These are phyloP conservation scores for Synergus gifuensis DNA, from an alignment of 2,888 invertebrate genomes.

Conservation along the genomic window DNA sequence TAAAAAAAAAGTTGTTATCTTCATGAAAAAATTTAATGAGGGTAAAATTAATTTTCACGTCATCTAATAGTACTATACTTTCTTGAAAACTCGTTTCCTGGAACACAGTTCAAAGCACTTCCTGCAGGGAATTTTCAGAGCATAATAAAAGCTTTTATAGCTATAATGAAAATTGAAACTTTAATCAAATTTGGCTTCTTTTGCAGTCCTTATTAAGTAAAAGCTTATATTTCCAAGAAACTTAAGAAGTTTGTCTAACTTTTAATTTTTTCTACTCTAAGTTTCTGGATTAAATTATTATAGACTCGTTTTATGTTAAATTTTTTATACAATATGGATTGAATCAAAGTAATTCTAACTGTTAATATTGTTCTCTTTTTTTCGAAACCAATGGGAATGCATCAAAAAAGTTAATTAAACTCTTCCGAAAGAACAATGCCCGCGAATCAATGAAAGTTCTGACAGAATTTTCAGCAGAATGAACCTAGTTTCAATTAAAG, in stretches of 20 bases:
- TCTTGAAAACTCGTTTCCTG: constrained; percentile 9
- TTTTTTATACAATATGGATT: not conserved
- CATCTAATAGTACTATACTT: not conserved
- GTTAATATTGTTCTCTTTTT: not conserved
- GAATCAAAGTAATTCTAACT: not conserved
- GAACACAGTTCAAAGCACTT: not conserved
- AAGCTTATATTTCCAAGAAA: not conserved
- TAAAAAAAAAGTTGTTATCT: constrained; percentile 1
- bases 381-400: constrained; percentile 34
- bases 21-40: not conserved
- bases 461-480: constrained; percentile 53
- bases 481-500: constrained; percentile 10
- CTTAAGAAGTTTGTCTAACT: not conserved
- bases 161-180: constrained; percentile 13
- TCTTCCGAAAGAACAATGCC: constrained; percentile 58
- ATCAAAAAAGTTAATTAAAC: constrained; percentile 57
- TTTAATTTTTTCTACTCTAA: not conserved
- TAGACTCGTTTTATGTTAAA: too few species aligned
- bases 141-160: not conserved
- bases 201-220: constrained; percentile 8
- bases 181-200: not conserved
- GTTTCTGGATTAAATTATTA: not conserved
- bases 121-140: not conserved
- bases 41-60: not conserved
- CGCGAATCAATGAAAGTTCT: constrained; percentile 60